Evolutionary conservation across 1,140 invertebrate species (phyloP), one percentile per base, ranked within the genome.

Genomic region (Papilio dardanus): DNA sequence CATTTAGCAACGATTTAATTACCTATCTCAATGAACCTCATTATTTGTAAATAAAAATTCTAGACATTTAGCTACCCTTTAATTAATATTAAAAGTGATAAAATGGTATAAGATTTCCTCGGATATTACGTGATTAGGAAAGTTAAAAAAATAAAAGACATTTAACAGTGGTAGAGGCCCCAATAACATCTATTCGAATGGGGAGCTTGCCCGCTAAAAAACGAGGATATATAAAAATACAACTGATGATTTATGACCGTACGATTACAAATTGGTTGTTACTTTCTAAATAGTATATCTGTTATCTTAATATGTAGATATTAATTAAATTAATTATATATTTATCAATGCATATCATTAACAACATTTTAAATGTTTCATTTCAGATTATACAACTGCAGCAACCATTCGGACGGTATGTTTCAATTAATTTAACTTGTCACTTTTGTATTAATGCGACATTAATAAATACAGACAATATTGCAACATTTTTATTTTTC

Each of bases 311-410:
- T 46, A 46, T 46, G 16, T 46, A 54, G 46, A 24, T 37, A 37
- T 54, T 54, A 54, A 54, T 54, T 24, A 10, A 62, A 62, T 30
- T 62, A 62, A 62, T 62, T 62, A 62, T 19, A 6, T 37, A 37
- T 46, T 46, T 46, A 46, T 46, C 16, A 46, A 46, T 62, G 54
- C 24, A 30, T 28, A 21, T 62, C 54, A 62, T 62, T 28, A 62
- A 62, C 21, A 28, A 24, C 21, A 28, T 16, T 16, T 12, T 4
- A 62, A 62, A 62, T 62, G 54, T 30, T 28, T 62, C 30, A 62
- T 62, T 62, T 14, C 54, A 62, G 54, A 62, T 62, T 62, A 62
- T 28, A 62, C 24, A 28, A 62, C 54, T 62, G 54, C 24, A 30
- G 54, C 54, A 62, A 24, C 5, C 24, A 62, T 28, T 28, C 16